phyloP scores from a whole-genome alignment of 1,140 invertebrate species.

The Saccostrea glomerata region DNA sequence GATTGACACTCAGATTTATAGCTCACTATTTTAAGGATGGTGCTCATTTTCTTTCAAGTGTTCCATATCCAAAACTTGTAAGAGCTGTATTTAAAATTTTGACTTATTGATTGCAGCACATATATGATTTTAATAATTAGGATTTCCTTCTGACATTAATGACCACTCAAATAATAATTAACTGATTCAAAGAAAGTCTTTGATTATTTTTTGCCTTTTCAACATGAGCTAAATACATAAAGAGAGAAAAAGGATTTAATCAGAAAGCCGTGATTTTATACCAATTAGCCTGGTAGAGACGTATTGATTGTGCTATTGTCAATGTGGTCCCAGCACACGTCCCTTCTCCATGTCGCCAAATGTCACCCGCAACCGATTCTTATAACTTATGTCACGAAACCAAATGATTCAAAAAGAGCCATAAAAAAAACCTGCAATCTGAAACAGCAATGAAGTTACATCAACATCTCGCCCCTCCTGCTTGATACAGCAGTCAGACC shows the following conservation, averaged over 20 bases:
- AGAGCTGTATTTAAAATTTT: background rate
- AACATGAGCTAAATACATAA: background rate
- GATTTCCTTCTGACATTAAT: background rate
- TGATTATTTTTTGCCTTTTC: background rate
- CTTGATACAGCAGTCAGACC: no score
- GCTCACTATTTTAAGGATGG: background rate
- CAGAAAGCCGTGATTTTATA: background rate
- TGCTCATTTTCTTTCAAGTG: background rate
- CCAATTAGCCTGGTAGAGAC: background rate
- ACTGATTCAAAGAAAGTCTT: background rate
- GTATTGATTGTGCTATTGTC: background rate
- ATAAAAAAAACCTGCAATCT: no score
- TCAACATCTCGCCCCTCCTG: background rate
- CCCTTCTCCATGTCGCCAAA: background rate
- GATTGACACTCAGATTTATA: slow-evolving; percentile 11
- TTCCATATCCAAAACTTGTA: background rate
- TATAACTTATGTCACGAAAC: no score
- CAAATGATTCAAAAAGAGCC: no score
- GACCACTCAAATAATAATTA: background rate
- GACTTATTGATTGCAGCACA: background rate
- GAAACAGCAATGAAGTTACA: background rate
- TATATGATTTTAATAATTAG: background rate
- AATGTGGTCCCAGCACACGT: background rate
- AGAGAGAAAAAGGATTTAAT: background rate
- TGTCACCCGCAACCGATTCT: background rate